These are phyloP conservation scores for Lochmaea crataegi DNA, from an alignment of 2,888 invertebrate species.

Conservation along the genomic window DNA sequence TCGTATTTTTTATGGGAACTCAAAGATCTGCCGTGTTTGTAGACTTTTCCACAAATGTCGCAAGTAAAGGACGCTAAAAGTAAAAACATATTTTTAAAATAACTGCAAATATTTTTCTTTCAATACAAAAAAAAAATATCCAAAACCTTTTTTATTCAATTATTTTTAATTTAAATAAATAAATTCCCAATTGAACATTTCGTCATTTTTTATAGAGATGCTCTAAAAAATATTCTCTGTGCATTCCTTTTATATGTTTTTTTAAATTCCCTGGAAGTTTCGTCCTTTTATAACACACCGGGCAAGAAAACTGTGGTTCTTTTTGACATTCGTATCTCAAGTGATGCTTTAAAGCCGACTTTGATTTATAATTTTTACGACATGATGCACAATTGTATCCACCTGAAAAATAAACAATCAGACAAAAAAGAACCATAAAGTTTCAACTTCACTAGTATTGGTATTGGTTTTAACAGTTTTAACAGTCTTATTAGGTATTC, in stretches of 20 bases:
- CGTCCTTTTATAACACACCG: slow-evolving; percentile 28
- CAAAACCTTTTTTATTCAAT: too few species aligned
- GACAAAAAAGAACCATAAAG: background rate
- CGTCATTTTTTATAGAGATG: background rate
- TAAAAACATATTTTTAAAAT: background rate
- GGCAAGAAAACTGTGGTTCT: slow-evolving; percentile 48
- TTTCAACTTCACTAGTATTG: background rate
- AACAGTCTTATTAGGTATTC: too few species aligned
- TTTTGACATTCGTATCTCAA: slow-evolving; percentile 51
- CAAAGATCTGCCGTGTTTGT: slow-evolving; percentile 37
- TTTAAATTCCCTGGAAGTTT: slow-evolving; percentile 34
- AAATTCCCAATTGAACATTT: too few species aligned
- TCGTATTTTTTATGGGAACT: slow-evolving; percentile 42
- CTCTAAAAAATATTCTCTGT: slow-evolving; percentile 5
- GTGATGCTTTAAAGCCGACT: slow-evolving; percentile 54
- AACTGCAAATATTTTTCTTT: too few species aligned
- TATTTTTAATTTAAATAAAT: too few species aligned
- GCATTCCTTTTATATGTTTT: slow-evolving; percentile 26
- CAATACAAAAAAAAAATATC: too few species aligned
- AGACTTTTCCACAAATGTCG: slow-evolving; percentile 33
- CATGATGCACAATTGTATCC: slow-evolving; percentile 61
- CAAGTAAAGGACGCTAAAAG: slow-evolving; percentile 24
- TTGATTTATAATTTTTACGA: slow-evolving; percentile 70
- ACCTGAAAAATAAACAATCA: slow-evolving; percentile 14
- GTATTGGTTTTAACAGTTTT: too few species aligned